Base-by-base conservation (phyloP, 2,113 vertebrate species). In the Tichodroma muraria region DNA sequence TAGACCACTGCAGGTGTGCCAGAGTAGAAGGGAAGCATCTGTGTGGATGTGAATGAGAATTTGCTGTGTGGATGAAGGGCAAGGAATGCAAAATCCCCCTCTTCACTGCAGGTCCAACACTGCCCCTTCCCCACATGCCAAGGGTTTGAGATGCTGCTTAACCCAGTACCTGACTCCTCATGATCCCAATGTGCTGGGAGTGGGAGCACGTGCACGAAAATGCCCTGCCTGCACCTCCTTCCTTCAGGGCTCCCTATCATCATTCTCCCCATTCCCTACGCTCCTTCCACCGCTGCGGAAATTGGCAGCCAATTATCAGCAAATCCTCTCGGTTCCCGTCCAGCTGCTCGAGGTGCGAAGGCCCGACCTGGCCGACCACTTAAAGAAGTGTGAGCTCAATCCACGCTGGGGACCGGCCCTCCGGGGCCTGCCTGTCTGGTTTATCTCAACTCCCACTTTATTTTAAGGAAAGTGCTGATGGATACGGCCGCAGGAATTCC, bases 161-260 rank as follows among this genome's bases (percentile, higher is more conserved):
- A 17, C 11, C 45, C 4, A 0, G 22, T 11, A 3, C 60, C 63
- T 2, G 2, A 4, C 38, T 40, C 52, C 82, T 23, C 0, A 0
- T 8, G 15, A 80, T 20, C 47, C 42, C 14, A 2, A 0, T 3
- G 56, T 3, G 3, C 42, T 13, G 65, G 56, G 28, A 54, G 33
- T 1, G 23, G 23, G 65, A 65, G 18, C 44, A 33, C 12, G 28
- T n/a, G 16, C 47, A 30, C 5, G 21, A 59, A 63, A 38, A 52
- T 24, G 57, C 42, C 75, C 25, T 18, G 24, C 20, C 40, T 40
- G 80, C 80, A 63, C 52, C 22, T 33, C 13, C 12, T n/a, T 37
- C 79, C 66, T 9, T 0, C 3, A 4, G 52, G 60, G 61, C 47
- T 73, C 61, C 70, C 65, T 3, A 2, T 13, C 28, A 24, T 10